A percentile compares a stretch with the other conserved stretches of the same genome.
Evolutionary conservation across 2,113 vertebrate genomes (phyloP).

Genomic region (Coregonus clupeaformis): DNA sequence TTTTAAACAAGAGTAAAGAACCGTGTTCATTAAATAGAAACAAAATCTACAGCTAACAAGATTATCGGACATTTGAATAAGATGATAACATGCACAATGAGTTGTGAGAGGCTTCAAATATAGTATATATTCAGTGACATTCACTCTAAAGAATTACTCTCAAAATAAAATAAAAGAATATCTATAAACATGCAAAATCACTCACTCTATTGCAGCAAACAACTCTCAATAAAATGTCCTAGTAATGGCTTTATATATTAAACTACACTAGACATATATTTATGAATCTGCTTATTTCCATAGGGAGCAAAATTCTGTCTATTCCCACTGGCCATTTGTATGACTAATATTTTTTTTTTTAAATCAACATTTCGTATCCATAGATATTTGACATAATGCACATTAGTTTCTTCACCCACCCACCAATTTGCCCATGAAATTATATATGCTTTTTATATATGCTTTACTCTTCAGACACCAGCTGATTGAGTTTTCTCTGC

Average conservation of each 20-base stretch:
- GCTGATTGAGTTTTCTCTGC: too few species aligned
- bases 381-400: too few species aligned
- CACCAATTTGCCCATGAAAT: too few species aligned
- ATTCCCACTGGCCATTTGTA: neutral
- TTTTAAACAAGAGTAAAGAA: neutral
- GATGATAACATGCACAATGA: conserved; percentile 1
- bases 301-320: neutral
- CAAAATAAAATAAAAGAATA: neutral
- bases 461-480: too few species aligned
- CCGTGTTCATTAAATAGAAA: neutral
- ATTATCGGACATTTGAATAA: neutral
- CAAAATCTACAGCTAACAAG: neutral
- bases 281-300: neutral
- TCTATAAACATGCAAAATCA: conserved; percentile 12
- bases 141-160: neutral
- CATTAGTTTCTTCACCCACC: neutral
- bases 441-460: too few species aligned
- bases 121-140: neutral
- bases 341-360: too few species aligned
- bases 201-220: conserved; percentile 4
- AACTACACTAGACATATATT: neutral
- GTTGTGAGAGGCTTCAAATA: neutral
- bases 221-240: too few species aligned
- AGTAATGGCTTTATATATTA: neutral
- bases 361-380: too few species aligned